These are phyloP conservation scores for Copidosoma floridanum DNA, from an alignment of 1,140 invertebrate species.

Conservation along the genomic window DNA sequence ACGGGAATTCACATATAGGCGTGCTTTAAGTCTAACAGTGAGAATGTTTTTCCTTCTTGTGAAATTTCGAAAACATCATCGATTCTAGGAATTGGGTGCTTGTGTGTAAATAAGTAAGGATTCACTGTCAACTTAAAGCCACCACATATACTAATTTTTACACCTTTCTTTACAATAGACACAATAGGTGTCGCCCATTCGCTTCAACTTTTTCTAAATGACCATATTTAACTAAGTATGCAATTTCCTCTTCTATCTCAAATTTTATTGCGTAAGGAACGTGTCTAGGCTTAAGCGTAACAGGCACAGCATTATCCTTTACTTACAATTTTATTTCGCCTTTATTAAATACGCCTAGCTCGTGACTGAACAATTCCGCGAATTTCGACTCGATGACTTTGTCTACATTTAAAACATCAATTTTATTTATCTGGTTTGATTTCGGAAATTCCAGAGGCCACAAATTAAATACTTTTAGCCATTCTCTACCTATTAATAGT, in stretches of 20 bases:
- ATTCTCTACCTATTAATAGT: background rate
- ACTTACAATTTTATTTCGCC: background rate
- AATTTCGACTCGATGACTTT: background rate
- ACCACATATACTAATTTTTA: slow-evolving; percentile 42
- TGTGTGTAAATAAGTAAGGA: slow-evolving; percentile 1
- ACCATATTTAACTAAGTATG: slow-evolving; percentile 21
- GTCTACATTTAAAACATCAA: background rate
- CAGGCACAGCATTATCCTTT: background rate
- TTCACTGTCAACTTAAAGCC: slow-evolving; percentile 23
- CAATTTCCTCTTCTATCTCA: slow-evolving; percentile 25
- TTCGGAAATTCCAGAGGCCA: background rate
- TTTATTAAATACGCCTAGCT: background rate
- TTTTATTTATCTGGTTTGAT: background rate
- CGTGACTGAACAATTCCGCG: background rate
- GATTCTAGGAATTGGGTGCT: slow-evolving; percentile 3
- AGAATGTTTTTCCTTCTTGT: background rate
- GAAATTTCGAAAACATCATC: slow-evolving; percentile 6
- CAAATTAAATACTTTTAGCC: background rate
- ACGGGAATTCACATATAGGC: background rate
- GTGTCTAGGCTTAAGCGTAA: background rate
- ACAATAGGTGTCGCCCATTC: slow-evolving; percentile 30
- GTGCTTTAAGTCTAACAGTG: slow-evolving; percentile 4
- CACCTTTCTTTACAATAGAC: slow-evolving; percentile 41
- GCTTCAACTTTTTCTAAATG: slow-evolving; percentile 19
- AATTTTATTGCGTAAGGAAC: slow-evolving; percentile 19